Conservation (phyloP, 2,888 invertebrate genomes). For the Ametastegia equiseti region DNA sequence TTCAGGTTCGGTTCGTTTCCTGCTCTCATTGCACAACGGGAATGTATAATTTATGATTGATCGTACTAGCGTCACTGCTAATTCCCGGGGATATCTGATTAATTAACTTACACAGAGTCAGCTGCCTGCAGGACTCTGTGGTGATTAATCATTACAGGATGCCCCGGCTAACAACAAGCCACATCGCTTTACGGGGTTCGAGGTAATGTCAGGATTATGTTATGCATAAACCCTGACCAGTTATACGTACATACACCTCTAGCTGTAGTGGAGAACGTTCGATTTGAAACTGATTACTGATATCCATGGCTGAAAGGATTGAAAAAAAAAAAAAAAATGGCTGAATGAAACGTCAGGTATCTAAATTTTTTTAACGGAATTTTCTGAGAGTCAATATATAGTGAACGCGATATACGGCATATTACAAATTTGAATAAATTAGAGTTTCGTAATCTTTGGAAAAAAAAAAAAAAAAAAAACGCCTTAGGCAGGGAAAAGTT, state of each 20-base stretch:
- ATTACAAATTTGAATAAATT: not conserved
- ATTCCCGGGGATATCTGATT: conserved; percentile 73
- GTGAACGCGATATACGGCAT: too few relatives aligned
- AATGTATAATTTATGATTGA: conserved; percentile 55
- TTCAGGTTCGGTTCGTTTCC: not conserved
- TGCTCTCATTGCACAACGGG: not conserved
- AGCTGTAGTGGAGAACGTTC: conserved; percentile 5
- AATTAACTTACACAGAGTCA: conserved; percentile 67
- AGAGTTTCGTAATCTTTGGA: not conserved
- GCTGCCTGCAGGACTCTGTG: conserved; percentile 52
- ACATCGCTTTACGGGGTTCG: conserved; percentile 44
- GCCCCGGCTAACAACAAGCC: conserved; percentile 62
- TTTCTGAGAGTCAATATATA: not conserved
- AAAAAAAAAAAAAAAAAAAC: not conserved
- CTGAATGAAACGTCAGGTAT: too few relatives aligned
- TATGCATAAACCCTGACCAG: conserved; percentile 70
- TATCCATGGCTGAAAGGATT: not conserved
- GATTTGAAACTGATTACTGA: conserved; percentile 28
- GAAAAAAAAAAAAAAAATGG: too few relatives aligned
- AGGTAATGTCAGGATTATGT: conserved; percentile 73
- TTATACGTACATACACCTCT: too few relatives aligned
- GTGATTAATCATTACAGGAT: conserved; percentile 68
- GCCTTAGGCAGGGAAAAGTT: not conserved
- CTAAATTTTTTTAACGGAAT: not conserved
- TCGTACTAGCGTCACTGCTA: conserved; percentile 60